Conservation (phyloP, 2,113 vertebrate genomes). For the Periophthalmus modestus region DNA sequence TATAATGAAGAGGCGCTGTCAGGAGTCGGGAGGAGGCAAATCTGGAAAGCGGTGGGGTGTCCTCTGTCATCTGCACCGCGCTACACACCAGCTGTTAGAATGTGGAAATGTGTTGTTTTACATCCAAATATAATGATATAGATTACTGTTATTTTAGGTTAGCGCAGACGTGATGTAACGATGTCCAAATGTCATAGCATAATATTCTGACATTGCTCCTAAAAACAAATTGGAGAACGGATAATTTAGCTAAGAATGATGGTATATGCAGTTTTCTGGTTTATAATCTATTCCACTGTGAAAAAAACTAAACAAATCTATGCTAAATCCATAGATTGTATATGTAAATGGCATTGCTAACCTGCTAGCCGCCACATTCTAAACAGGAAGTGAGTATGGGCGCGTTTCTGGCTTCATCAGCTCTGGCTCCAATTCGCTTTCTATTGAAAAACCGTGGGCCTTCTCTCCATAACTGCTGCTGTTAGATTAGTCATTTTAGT, state of each 20-base stretch:
- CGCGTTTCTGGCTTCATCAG: too few species aligned
- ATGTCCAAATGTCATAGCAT: neutral
- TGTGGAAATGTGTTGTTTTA: neutral
- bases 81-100: neutral
- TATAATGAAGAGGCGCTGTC: slow-evolving; percentile 9
- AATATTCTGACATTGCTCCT: too few species aligned
- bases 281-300: too few species aligned
- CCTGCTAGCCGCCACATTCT: too few species aligned
- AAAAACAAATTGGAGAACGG: neutral
- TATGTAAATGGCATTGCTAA: too few species aligned
- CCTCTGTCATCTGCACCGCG: neutral
- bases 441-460: too few species aligned
- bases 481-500: too few species aligned
- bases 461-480: too few species aligned
- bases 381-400: too few species aligned
- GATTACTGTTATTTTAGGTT: neutral
- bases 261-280: neutral
- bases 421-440: too few species aligned
- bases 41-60: slow-evolving; percentile 1
- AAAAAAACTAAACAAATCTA: too few species aligned
- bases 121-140: neutral
- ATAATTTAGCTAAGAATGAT: neutral
- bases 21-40: slow-evolving; percentile 9
- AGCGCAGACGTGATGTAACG: neutral
- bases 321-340: too few species aligned